phyloP scores from a whole-genome alignment of 2,113 vertebrate species.

The Psettodes erumei region DNA sequence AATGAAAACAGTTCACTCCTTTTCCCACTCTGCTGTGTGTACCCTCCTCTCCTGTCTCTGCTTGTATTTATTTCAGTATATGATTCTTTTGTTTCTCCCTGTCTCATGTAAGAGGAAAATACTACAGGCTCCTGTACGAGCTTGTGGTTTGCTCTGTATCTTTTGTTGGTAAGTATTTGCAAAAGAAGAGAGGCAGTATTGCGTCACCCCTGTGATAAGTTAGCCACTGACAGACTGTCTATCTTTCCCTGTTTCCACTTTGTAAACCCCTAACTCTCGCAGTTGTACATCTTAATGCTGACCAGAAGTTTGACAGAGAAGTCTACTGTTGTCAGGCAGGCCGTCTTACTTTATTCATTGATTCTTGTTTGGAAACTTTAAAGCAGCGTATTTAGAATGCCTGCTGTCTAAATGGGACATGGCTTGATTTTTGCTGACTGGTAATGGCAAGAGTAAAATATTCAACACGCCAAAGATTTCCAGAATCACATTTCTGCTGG shows the following conservation, averaged over 20 bases:
- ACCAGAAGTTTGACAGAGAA: too few relatives aligned
- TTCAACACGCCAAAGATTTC: not conserved
- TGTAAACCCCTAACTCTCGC: not conserved
- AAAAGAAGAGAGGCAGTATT: conserved; percentile 6
- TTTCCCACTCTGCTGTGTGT: conserved; percentile 16
- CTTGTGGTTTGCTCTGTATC: not conserved
- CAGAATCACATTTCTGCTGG: not conserved
- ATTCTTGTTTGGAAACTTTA: not conserved
- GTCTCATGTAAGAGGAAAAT: not conserved
- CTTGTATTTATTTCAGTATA: conserved; percentile 26
- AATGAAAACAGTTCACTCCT: conserved; percentile 45
- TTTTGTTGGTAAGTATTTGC: conserved; percentile 14
- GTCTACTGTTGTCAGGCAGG: not conserved
- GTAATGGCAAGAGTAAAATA: conserved; percentile 8
- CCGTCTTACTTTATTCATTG: not conserved
- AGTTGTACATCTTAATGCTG: not conserved
- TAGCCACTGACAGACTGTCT: not conserved
- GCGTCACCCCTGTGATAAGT: not conserved
- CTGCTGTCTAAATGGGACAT: not conserved
- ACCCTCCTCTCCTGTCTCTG: conserved; percentile 8
- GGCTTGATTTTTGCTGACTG: not conserved
- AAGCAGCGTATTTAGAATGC: too few relatives aligned
- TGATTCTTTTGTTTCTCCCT: conserved; percentile 22
- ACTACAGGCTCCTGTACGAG: not conserved
- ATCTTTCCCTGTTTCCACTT: not conserved